Evolutionary conservation across 2,888 invertebrate species (phyloP), one percentile per base, ranked within the genome.

Genomic region (Nomada goodeniana): DNA sequence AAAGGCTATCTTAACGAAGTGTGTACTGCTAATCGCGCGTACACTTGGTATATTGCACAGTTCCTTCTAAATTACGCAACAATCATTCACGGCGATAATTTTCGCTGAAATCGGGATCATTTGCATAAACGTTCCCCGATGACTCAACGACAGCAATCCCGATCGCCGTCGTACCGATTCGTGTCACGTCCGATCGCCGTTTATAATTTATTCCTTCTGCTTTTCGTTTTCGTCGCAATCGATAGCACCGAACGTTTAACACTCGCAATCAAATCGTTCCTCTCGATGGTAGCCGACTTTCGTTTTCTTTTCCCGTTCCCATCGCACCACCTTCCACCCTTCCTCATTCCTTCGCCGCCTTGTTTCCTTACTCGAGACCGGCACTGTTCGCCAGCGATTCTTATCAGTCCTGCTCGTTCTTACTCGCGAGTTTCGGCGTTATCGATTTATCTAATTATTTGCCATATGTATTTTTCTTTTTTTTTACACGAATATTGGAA

Each of bases 301-400:
- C 57, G 44, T 69, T 69, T 57, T 44, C 57, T 69, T 69, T 57
- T 69, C 57, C 57, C 1, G 26, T n/a, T 72, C 63, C 42, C 20
- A 53, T 26, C 29, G 10, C n/a, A 18, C 52, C 18, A 5, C 29
- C 26, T 4, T 29, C 13, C 26, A 18, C 52, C 52, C 52, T 64
- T 64, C 47, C 64, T 52, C 65, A 52, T 18, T 65, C 65, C n/a
- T 23, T 13, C 20, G 15, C 42, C 20, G 11, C 10, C 65, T 36
- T 11, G 18, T 52, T 47, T 63, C 63, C 18, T 47, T 47, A 15
- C 15, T 47, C 13, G 47, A 47, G 36, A 0, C 36, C 36, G 5
- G 36, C 36, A 36, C 5, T 36, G 36, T 36, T 36, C 36, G 36
- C 36, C 36, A 7, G 5, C 36, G 36, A 36, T 7, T 9, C 36